These are phyloP conservation scores for Apis florea DNA, from an alignment of 1,140 invertebrate genomes.

Conservation along the genomic window DNA sequence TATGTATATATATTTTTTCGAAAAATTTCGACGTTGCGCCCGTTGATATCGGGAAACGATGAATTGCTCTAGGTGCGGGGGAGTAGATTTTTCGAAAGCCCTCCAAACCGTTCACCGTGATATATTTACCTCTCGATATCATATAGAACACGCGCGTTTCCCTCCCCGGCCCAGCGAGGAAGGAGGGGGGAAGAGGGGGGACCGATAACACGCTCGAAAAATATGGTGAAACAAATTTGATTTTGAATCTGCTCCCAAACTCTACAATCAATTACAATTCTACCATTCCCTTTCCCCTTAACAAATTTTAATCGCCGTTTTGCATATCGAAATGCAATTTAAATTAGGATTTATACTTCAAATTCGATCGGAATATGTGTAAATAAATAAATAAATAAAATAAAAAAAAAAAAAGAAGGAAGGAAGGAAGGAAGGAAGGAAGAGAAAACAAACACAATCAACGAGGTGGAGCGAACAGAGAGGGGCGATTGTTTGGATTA, in stretches of 20 bases:
- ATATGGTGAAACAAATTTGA: constrained; percentile 16
- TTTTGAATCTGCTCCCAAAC: background rate
- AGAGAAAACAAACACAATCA: background rate
- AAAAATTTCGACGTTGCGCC: constrained; percentile 25
- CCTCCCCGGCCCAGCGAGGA: no score
- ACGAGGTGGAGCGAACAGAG: no score
- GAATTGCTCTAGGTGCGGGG: background rate
- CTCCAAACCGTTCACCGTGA: constrained; percentile 15
- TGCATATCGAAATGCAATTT: background rate
- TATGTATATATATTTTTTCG: background rate
- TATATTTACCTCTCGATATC: constrained; percentile 25
- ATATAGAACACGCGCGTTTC: background rate
- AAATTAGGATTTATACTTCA: background rate
- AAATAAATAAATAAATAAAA: no score
- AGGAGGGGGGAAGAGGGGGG: no score
- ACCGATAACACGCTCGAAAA: constrained; percentile 24
- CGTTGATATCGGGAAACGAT: constrained; percentile 32
- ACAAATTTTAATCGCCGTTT: background rate
- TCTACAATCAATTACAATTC: background rate
- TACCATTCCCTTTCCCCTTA: background rate
- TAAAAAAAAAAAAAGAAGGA: background rate
- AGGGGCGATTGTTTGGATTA: constrained; percentile 1
- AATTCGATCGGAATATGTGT: background rate
- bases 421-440: background rate
- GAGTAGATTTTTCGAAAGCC: constrained; percentile 25